These are phyloP conservation scores for Echeneis naucrates DNA, from an alignment of 2,797 vertebrate species.

Conservation along the genomic window DNA sequence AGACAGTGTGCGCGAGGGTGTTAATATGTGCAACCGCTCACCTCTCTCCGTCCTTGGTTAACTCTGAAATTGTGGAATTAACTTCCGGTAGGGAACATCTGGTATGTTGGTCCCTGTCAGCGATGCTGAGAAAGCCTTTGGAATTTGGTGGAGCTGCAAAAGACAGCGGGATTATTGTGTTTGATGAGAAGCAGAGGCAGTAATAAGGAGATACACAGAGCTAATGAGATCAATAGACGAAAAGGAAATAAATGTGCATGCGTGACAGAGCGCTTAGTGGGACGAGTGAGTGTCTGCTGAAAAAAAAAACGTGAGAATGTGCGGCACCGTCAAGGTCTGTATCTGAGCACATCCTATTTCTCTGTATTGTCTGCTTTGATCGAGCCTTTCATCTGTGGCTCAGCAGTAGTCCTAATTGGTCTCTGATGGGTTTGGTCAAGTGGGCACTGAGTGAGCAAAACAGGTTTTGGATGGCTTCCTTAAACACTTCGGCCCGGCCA, in stretches of 20 bases:
- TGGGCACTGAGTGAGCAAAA: slow-evolving; percentile 64
- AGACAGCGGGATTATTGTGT: slow-evolving; percentile 65
- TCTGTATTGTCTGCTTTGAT: slow-evolving; percentile 62
- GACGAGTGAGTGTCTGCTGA: not conserved
- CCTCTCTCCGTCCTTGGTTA: slow-evolving; percentile 62
- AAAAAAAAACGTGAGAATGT: slow-evolving; percentile 6
- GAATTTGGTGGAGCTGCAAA: slow-evolving; percentile 58
- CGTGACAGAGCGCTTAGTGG: not conserved
- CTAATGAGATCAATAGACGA: slow-evolving; percentile 23
- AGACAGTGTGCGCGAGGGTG: not conserved
- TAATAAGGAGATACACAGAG: slow-evolving; percentile 35
- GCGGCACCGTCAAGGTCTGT: slow-evolving; percentile 1
- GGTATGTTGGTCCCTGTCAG: slow-evolving; percentile 55
- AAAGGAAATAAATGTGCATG: not conserved
- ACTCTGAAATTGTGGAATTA: slow-evolving; percentile 41
- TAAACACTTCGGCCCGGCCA: slow-evolving; percentile 71
- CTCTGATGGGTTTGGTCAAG: slow-evolving; percentile 71
- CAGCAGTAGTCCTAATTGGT: slow-evolving; percentile 75
- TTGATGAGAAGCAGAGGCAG: slow-evolving; percentile 55
- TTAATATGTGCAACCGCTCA: slow-evolving; percentile 22
- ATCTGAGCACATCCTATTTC: slow-evolving; percentile 8
- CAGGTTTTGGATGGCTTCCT: slow-evolving; percentile 69
- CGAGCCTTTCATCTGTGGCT: slow-evolving; percentile 57
- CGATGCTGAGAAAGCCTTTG: slow-evolving; percentile 46
- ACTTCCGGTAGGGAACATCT: slow-evolving; percentile 53